Evolutionary conservation across 2,113 vertebrate species (phyloP).

Genomic region (Elachura formosa): DNA sequence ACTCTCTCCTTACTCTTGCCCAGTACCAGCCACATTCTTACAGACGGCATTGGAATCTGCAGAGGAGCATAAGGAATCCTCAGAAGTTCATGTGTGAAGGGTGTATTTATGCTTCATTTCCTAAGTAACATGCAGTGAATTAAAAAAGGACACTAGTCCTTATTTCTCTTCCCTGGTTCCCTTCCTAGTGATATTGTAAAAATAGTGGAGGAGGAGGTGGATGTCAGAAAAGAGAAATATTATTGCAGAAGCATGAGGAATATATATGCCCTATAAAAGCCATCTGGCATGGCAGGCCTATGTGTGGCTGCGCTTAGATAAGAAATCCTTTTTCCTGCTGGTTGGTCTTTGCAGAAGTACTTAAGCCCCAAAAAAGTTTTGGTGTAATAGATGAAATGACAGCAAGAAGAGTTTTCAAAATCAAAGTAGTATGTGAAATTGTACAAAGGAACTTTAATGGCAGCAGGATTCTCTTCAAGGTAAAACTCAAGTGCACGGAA

Average conservation of each 20-base stretch:
- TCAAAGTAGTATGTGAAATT: slow-evolving; percentile 16
- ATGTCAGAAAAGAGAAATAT: not conserved
- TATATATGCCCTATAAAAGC: not conserved
- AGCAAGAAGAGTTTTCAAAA: slow-evolving; percentile 28
- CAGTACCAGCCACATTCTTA: not conserved
- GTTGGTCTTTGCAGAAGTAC: slow-evolving; percentile 2
- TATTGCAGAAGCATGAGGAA: not conserved
- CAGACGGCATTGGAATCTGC: not conserved
- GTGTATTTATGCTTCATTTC: not conserved
- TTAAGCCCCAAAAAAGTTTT: slow-evolving; percentile 14
- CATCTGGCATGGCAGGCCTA: not conserved
- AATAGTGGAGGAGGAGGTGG: not conserved
- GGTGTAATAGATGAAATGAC: slow-evolving; percentile 20
- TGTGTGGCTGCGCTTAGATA: not conserved
- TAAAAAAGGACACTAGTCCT: not conserved
- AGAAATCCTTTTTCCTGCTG: slow-evolving; percentile 12
- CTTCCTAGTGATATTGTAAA: not conserved
- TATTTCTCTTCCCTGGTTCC: not conserved
- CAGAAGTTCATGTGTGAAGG: not conserved
- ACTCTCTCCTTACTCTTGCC: not conserved
- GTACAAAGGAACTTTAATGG: slow-evolving; percentile 11
- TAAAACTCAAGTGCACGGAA: not conserved
- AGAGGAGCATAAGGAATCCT: not conserved
- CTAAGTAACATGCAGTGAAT: not conserved
- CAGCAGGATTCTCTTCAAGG: not conserved